Evolutionary conservation across 1,140 invertebrate species (phyloP), one percentile per base, ranked within the genome.

Genomic region (Bombus confusus): DNA sequence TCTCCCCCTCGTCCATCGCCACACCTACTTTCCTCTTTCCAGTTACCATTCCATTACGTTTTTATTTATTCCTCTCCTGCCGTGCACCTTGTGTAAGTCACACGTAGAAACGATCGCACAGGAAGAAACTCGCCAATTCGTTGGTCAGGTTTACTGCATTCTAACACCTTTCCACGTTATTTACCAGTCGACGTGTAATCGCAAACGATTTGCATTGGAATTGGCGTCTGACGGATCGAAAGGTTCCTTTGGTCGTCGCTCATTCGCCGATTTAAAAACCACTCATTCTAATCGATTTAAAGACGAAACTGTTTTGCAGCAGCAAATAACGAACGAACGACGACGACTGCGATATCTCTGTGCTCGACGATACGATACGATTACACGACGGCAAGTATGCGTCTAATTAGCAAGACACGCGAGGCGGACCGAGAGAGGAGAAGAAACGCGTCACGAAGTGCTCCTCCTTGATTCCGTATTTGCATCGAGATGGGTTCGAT

Each of bases 401-500:
- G 25, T 71, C 34, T 71, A 80, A 80, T 80, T 71, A 71, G 34
- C 34, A 31, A 31, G 31, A 59, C 74, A 76, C 34, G 74, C 47
- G 74, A 76, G 18, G 34, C 18, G 12, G n/a, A 5, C 3, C 6
- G 72, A 12, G 72, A n/a, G 41, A 31, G 1, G 10, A 18, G 43
- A 10, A 3, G 34, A 25, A n/a, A 28, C 25, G 3, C 34, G 10
- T 52, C 66, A 66, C 47, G 4, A 31, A n/a, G 66, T 25, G 10
- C 34, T 18, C 9, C 34, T 57, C 28, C 25, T 39, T 37, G 52
- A 43, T 74, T 64, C 57, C 13, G 39, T 37, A 74, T 82, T 82
- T 74, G 71, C 80, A 78, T 83, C 41, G 62, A 52, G 74, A 69
- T 52, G 57, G 31, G 62, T 83, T 77, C 81, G 81, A 83, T 83